A percentile compares a stretch with the other conserved stretches of the same genome.
Evolutionary conservation across 2,888 invertebrate genomes (phyloP).

Genomic region (Rosalia funebris): DNA sequence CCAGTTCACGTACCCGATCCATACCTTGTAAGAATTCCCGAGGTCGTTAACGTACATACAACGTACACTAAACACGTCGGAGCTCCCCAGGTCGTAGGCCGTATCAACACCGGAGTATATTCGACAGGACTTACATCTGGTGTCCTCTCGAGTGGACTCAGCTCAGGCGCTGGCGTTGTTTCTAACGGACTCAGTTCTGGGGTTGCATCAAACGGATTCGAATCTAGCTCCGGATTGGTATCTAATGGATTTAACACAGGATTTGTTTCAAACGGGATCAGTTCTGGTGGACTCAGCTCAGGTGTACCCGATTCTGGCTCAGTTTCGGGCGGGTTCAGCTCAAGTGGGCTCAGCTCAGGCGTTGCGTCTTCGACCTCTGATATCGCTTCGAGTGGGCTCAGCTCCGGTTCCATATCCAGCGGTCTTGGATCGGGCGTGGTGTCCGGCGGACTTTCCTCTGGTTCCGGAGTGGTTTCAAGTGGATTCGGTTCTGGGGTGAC

Average conservation of each 20-base stretch:
- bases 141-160: background rate
- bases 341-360: background rate
- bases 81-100: background rate
- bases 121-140: background rate
- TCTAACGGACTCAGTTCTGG: background rate
- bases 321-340: background rate
- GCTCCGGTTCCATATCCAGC: background rate
- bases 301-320: conserved; percentile 1
- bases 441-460: background rate
- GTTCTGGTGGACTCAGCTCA: too few species aligned
- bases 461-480: background rate
- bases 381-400: background rate
- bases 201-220: background rate
- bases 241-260: conserved; percentile 6
- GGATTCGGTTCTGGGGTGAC: background rate
- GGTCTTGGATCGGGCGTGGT: background rate
- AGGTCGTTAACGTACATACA: conserved; percentile 33
- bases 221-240: background rate
- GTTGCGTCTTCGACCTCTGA: background rate
- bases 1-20: conserved; percentile 49
- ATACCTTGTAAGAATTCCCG: conserved; percentile 48
- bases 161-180: background rate
- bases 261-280: background rate
- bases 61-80: conserved; percentile 13
- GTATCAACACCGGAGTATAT: background rate